phyloP scores from a whole-genome alignment of 92 coral and sea anemone genomes.

The Muricea muricata region DNA sequence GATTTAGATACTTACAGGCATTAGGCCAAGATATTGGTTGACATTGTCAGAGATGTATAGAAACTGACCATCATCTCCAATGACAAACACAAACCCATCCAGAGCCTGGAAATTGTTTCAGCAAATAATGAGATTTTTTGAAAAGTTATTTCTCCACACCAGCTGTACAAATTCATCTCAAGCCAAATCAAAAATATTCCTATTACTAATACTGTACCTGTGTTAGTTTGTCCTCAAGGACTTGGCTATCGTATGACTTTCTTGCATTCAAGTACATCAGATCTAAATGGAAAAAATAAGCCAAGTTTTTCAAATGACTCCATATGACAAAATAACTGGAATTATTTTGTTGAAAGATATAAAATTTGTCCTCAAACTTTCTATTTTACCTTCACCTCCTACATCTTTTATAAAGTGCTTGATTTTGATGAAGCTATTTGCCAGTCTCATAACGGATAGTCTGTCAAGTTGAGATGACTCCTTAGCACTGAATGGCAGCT shows the following conservation, averaged over 20 bases:
- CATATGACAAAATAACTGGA: too few species aligned
- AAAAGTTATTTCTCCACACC: too few species aligned
- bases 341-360: too few species aligned
- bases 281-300: background rate
- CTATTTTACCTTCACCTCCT: slow-evolving; percentile 81
- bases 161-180: too few species aligned
- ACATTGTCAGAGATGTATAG: slow-evolving; percentile 87
- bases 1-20: slow-evolving; percentile 79
- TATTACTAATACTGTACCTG: background rate
- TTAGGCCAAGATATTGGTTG: slow-evolving; percentile 89
- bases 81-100: slow-evolving; percentile 99
- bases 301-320: too few species aligned
- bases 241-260: background rate
- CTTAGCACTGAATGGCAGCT: slow-evolving; percentile 84
- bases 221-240: background rate
- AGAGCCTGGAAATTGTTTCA: slow-evolving; percentile 72
- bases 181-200: background rate
- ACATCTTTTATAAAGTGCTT: slow-evolving; percentile 78
- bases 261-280: background rate
- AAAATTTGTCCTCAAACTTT: too few species aligned
- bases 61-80: slow-evolving; percentile 95
- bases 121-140: background rate
- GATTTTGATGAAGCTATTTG: slow-evolving; percentile 96
- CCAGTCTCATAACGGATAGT: slow-evolving; percentile 95
- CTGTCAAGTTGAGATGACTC: slow-evolving; percentile 87